phyloP scores from a whole-genome alignment of 2,113 vertebrate species.

The Copsychus sechellarum region DNA sequence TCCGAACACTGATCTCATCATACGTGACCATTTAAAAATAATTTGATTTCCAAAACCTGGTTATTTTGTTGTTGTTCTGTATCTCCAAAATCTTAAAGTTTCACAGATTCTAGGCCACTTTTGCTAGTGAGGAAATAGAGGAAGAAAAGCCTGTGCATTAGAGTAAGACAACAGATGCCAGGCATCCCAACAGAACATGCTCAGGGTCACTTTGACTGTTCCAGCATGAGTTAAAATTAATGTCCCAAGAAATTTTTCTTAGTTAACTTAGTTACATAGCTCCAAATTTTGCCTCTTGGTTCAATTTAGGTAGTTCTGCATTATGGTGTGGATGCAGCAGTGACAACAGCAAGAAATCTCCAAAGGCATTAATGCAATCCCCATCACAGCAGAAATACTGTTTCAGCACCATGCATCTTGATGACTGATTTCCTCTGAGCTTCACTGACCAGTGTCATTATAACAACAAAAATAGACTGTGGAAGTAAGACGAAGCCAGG shows the following conservation, averaged over 20 bases:
- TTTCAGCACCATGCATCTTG: constrained; percentile 60
- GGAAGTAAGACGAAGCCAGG: constrained; percentile 59
- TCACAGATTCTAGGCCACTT: neutral
- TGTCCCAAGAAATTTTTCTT: constrained; percentile 54
- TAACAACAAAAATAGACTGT: constrained; percentile 74
- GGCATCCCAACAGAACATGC: constrained; percentile 49
- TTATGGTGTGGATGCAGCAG: constrained; percentile 3
- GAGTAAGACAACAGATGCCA: constrained; percentile 42
- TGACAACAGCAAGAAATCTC: constrained; percentile 34
- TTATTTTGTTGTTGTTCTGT: neutral
- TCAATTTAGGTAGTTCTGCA: constrained; percentile 57
- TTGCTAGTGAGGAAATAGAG: neutral
- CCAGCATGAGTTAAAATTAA: constrained; percentile 54
- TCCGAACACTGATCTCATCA: neutral
- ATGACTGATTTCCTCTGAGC: constrained; percentile 73
- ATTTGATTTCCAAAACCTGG: neutral
- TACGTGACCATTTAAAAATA: neutral
- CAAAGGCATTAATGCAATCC: constrained; percentile 51
- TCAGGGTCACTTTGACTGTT: constrained; percentile 61
- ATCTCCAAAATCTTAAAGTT: neutral
- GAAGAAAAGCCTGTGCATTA: neutral
- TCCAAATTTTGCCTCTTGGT: constrained; percentile 46
- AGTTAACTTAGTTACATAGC: constrained; percentile 41
- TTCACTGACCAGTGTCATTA: constrained; percentile 68
- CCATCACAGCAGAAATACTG: constrained; percentile 54